phyloP scores from a whole-genome alignment of 2,797 vertebrate species.

The Fratercula arctica region DNA sequence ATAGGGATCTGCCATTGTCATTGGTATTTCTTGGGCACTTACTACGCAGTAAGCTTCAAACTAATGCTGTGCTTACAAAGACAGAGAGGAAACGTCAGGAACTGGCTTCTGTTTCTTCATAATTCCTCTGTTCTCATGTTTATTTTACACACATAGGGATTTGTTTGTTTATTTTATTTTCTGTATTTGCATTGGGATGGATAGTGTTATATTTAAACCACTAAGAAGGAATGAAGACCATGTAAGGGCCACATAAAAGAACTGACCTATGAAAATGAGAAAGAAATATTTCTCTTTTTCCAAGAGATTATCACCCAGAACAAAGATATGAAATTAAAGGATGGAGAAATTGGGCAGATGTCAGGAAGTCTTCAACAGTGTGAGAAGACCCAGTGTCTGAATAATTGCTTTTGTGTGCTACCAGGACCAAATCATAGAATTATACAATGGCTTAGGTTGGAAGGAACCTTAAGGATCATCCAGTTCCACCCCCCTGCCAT shows the following conservation, averaged over 20 bases:
- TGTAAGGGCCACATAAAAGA: neutral
- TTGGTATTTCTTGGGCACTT: neutral
- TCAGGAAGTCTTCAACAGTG: neutral
- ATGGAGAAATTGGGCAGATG: neutral
- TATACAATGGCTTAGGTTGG: neutral
- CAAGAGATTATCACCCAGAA: neutral
- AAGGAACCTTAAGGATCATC: neutral
- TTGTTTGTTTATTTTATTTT: neutral
- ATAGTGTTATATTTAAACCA: neutral
- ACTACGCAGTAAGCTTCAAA: neutral
- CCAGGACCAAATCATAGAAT: neutral
- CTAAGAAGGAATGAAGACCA: neutral
- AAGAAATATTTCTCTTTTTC: neutral
- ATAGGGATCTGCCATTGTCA: neutral
- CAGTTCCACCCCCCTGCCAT: too few relatives aligned
- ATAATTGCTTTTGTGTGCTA: neutral
- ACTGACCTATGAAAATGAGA: neutral
- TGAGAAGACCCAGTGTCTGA: neutral
- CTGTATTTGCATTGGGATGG: neutral
- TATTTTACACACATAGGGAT: fast-evolving
- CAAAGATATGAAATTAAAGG: neutral
- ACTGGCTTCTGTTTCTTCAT: neutral
- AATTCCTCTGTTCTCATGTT: neutral
- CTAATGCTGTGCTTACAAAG: neutral
- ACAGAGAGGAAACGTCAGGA: neutral